Base-by-base conservation (phyloP, 2,888 invertebrate genomes). In the Agrotis puta region DNA sequence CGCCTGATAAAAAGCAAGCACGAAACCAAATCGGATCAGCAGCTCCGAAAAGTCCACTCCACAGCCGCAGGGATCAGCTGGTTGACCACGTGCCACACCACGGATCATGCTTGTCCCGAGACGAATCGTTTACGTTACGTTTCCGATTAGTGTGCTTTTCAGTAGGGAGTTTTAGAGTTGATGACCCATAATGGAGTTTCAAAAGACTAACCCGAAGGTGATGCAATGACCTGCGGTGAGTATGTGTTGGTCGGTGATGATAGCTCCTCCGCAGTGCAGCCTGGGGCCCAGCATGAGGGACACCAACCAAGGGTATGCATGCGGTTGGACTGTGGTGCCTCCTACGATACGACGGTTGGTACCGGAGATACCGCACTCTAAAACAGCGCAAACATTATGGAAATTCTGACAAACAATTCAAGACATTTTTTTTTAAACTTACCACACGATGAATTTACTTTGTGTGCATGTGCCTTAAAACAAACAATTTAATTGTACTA, bases 151-250 rank as follows among this genome's bases (percentile, higher is more conserved):
- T 39, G 2, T 39, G 1, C 39, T 11, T 39, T 39, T 39, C 39
- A 39, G 11, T 33, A 33, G 1, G 7, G 39, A 39, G 11, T 39
- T 9, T 39, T 2, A 9, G 7, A 33, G 7, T 33, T 39, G 11
- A 39, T 39, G 39, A 11, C 33, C 27, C 27, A 3, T 5, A 33
- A 51, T 11, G 20, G 45, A 59, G n/a, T 27, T 43, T 18, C 43
- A 18, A 57, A 20, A 24, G 50, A 16, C 87, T 75, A 75, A 97
- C 97, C 96, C 96, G 87, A 95, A 96, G 48, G 95, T 94, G 9
- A 97, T 94, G 79, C 97, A 97, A 89, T 97, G 97, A 2, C 97
- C 97, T 14, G 97, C 97, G 0, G 97, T 96, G 2, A 97, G 90
- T 27, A 97, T 86, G 74, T 97, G 97, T 54, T 89, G 85, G 79